Conservation (phyloP, 2,888 invertebrate species). For the Eretmocerus hayati region DNA sequence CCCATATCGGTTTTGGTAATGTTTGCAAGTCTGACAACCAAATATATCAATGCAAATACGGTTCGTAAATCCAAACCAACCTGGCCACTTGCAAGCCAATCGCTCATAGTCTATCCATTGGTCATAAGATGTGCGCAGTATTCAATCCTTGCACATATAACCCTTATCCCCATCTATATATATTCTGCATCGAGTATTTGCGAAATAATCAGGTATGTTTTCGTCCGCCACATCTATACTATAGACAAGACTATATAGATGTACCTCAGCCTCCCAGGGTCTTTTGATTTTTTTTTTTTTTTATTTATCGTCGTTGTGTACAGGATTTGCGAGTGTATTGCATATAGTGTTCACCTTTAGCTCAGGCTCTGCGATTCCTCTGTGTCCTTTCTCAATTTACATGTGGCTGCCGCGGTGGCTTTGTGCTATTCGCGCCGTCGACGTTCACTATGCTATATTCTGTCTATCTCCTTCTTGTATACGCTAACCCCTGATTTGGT, state of each 20-base stretch:
- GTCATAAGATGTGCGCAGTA: too few relatives aligned
- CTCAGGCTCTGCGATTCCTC: too few relatives aligned
- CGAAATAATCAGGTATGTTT: constrained; percentile 42
- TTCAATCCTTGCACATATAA: too few relatives aligned
- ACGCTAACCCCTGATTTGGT: constrained; percentile 16
- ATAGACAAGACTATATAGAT: too few relatives aligned
- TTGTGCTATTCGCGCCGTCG: constrained; percentile 8
- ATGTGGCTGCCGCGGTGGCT: too few relatives aligned
- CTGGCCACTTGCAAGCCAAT: constrained; percentile 17
- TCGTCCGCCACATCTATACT: too few relatives aligned
- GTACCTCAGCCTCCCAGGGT: not conserved
- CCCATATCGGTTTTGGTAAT: too few relatives aligned
- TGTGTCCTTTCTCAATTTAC: too few relatives aligned
- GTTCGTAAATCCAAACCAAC: constrained; percentile 31
- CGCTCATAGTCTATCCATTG: too few relatives aligned
- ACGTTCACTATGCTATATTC: not conserved
- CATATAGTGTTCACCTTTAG: too few relatives aligned
- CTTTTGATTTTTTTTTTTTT: constrained; percentile 3
- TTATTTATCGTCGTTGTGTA: constrained; percentile 21
- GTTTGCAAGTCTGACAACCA: constrained; percentile 28
- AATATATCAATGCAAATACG: constrained; percentile 44
- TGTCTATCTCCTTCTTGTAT: not conserved
- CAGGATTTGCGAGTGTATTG: too few relatives aligned
- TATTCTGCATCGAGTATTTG: constrained; percentile 22
- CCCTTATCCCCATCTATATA: constrained; percentile 1